phyloP scores from a whole-genome alignment of 2,888 invertebrate genomes.

The Stenchaetothrips biformis region DNA sequence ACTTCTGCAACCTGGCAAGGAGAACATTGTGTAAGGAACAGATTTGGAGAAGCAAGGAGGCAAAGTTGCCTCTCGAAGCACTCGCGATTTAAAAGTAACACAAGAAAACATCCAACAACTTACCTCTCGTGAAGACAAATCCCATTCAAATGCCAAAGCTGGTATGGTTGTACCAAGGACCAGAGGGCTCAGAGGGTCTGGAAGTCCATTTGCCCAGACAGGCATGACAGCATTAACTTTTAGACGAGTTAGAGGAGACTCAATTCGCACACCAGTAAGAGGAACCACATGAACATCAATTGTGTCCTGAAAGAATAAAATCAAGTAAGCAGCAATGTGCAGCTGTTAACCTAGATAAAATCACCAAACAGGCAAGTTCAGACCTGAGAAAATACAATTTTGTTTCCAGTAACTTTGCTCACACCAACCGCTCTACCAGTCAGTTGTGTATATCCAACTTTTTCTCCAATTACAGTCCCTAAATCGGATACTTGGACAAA shows the following conservation, averaged over 20 bases:
- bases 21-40: too few relatives aligned
- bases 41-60: too few relatives aligned
- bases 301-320: conserved; percentile 58
- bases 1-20: conserved; percentile 49
- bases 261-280: conserved; percentile 62
- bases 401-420: conserved; percentile 57
- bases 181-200: conserved; percentile 65
- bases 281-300: conserved; percentile 64
- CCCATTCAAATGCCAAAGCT: conserved; percentile 63
- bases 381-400: conserved; percentile 55
- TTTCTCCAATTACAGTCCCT: conserved; percentile 57
- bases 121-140: conserved; percentile 54
- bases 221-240: conserved; percentile 67
- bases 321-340: too few relatives aligned
- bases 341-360: neutral
- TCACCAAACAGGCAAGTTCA: neutral
- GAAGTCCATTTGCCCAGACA: conserved; percentile 62
- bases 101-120: too few relatives aligned
- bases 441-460: conserved; percentile 55
- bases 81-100: too few relatives aligned
- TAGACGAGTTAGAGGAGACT: conserved; percentile 62
- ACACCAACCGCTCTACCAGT: conserved; percentile 60
- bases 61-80: too few relatives aligned
- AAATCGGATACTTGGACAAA: conserved; percentile 49
- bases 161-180: conserved; percentile 65